These are phyloP conservation scores for Mareca strepera DNA, from an alignment of 2,797 vertebrate species.

Conservation along the genomic window DNA sequence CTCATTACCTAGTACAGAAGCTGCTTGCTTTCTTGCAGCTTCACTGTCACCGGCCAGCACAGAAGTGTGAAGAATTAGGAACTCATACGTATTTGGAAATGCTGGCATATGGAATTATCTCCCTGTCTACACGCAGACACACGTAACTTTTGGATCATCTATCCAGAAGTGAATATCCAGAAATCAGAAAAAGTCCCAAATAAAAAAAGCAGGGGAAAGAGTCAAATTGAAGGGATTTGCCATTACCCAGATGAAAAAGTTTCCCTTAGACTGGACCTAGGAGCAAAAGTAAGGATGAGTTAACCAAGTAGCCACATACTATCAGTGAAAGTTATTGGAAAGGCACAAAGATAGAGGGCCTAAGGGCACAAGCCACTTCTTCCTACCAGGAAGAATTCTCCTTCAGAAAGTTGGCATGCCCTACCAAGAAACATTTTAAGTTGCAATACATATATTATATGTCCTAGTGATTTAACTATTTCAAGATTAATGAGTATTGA, in stretches of 20 bases:
- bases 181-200: background rate
- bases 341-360: background rate
- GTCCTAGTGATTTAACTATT: background rate
- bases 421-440: background rate
- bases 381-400: background rate
- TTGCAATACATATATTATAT: background rate
- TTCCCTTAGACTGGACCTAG: background rate
- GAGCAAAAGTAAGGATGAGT: background rate
- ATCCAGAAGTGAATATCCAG: background rate
- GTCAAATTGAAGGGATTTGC: background rate
- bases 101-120: background rate
- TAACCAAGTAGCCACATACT: background rate
- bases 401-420: background rate
- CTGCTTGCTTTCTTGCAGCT: background rate
- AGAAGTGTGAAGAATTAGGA: background rate
- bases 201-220: background rate
- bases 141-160: background rate
- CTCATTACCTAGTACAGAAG: background rate
- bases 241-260: background rate
- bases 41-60: background rate
- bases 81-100: background rate
- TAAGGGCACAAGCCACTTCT: background rate
- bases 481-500: background rate
- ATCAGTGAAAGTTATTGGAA: background rate
- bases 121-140: accelerated